A percentile compares a stretch with the other conserved stretches of the same genome.
Evolutionary conservation across 2,888 invertebrate genomes (phyloP).

Genomic region (Zygaena filipendulae): DNA sequence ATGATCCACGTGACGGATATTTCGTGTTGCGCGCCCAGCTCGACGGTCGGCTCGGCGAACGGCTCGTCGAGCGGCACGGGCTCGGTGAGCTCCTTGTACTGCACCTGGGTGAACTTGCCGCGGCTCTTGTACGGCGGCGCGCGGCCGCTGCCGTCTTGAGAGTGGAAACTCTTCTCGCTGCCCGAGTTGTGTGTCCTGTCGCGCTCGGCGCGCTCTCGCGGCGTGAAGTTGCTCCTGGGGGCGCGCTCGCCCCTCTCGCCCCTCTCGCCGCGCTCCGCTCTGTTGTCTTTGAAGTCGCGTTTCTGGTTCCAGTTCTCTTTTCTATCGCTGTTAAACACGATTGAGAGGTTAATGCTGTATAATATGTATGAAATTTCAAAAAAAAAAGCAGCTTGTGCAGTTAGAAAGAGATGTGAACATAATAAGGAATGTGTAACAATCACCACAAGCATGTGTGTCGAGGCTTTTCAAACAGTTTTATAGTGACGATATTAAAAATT

Average conservation of each 20-base stretch:
- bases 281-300: conserved; percentile 23
- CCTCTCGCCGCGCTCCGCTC: conserved; percentile 17
- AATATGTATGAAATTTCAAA: no score
- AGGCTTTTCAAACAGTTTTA: no score
- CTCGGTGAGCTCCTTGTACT: conserved; percentile 41
- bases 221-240: conserved; percentile 38
- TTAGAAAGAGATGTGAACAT: no score
- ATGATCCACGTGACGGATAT: conserved; percentile 79
- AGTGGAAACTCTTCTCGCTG: conserved; percentile 34
- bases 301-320: conserved; percentile 28
- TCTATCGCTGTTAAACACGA: conserved; percentile 22
- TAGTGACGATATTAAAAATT: no score
- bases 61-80: conserved; percentile 58
- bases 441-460: no score
- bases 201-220: conserved; percentile 40
- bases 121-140: conserved; percentile 38
- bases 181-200: conserved; percentile 40
- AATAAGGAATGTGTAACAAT: no score
- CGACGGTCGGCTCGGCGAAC: conserved; percentile 54
- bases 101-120: conserved; percentile 38
- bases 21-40: conserved; percentile 63
- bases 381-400: no score
- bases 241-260: conserved; percentile 21
- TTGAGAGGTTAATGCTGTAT: conserved; percentile 17
- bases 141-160: conserved; percentile 34